phyloP scores from a whole-genome alignment of 1,140 invertebrate genomes.

The Drosophila lowei region DNA sequence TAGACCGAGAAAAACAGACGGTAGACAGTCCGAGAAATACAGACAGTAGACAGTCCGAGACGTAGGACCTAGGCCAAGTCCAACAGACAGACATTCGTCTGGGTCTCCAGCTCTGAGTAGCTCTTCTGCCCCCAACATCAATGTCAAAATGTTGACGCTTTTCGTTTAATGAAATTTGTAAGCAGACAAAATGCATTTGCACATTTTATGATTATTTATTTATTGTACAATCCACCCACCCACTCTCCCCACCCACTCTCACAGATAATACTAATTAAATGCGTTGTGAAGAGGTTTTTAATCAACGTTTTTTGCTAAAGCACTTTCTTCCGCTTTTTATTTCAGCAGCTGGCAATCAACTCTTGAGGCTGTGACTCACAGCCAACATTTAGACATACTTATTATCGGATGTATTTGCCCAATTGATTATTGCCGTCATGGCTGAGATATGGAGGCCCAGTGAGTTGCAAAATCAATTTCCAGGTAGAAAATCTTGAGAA shows the following conservation, averaged over 20 bases:
- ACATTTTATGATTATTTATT: too few relatives aligned
- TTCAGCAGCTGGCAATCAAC: too few relatives aligned
- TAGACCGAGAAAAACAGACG: conserved; percentile 1
- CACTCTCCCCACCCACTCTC: too few relatives aligned
- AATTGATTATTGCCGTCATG: too few relatives aligned
- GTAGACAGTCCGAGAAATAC: not conserved
- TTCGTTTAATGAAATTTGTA: conserved; percentile 47
- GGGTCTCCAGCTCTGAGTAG: conserved; percentile 13
- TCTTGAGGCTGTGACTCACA: too few relatives aligned
- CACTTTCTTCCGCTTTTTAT: too few relatives aligned
- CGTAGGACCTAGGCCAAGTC: not conserved
- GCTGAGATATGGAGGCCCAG: too few relatives aligned
- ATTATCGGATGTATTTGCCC: too few relatives aligned
- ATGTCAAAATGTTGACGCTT: conserved; percentile 46
- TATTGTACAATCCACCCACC: too few relatives aligned
- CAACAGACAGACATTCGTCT: conserved; percentile 2
- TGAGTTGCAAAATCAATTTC: too few relatives aligned
- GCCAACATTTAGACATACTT: too few relatives aligned
- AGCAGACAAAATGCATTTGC: conserved; percentile 8
- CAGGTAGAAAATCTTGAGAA: too few relatives aligned
- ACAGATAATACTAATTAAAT: conserved; percentile 54
- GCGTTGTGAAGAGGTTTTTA: conserved; percentile 15
- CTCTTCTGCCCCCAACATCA: conserved; percentile 37
- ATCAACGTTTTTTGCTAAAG: conserved; percentile 18
- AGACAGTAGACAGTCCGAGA: conserved; percentile 3